A percentile compares a stretch with the other conserved stretches of the same genome.
These are phyloP conservation scores for Bombus waltoni DNA, from an alignment of 1,140 invertebrate genomes.

Conservation along the genomic window DNA sequence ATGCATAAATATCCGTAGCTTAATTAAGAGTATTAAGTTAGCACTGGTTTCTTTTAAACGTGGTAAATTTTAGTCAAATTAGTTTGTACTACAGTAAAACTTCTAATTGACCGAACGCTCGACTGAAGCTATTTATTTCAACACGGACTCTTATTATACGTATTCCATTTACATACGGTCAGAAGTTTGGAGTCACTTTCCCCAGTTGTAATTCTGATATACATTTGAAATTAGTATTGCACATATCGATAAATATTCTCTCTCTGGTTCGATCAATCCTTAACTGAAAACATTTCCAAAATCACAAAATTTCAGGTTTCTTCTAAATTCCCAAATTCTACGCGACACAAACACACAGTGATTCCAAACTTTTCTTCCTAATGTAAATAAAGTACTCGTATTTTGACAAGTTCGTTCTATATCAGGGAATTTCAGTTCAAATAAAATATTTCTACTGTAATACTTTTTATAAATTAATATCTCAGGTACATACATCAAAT, in stretches of 20 bases:
- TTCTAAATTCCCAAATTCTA: neutral
- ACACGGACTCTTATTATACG: too few species aligned
- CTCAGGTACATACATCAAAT: neutral
- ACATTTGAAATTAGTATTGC: too few species aligned
- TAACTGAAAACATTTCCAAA: neutral
- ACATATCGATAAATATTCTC: too few species aligned
- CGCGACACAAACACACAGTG: too few species aligned
- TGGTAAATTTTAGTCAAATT: too few species aligned
- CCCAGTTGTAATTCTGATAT: too few species aligned
- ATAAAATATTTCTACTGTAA: neutral
- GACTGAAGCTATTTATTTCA: too few species aligned
- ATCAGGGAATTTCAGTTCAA: neutral
- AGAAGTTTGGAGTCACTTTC: too few species aligned
- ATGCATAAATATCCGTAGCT: neutral
- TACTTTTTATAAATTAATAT: neutral
- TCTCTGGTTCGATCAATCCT: neutral
- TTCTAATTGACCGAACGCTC: neutral
- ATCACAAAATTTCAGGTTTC: neutral
- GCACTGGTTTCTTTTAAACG: too few species aligned
- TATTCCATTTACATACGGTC: too few species aligned
- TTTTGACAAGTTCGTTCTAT: neutral
- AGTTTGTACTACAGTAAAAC: too few species aligned
- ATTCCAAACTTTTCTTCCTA: neutral
- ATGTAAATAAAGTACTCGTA: neutral
- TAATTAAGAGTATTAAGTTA: neutral